Conservation (phyloP, 2,113 vertebrate genomes). For the Ciconia boyciana region DNA sequence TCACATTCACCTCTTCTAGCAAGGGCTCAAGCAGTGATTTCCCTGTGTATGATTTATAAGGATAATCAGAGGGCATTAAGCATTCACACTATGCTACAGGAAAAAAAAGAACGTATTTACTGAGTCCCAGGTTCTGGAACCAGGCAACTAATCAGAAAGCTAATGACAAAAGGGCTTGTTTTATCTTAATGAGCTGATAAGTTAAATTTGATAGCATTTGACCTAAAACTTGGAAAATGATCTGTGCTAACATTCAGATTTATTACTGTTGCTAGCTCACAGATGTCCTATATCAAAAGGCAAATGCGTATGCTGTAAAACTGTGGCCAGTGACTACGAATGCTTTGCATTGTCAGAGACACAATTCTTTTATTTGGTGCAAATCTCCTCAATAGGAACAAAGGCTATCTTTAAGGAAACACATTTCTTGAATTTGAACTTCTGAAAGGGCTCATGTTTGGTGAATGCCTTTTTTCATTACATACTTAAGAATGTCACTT, state of each 20-base stretch:
- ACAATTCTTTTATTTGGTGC: background rate
- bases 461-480: background rate
- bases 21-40: background rate
- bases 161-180: background rate
- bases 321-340: background rate
- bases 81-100: background rate
- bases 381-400: background rate
- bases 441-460: background rate
- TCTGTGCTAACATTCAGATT: conserved; percentile 24
- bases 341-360: background rate
- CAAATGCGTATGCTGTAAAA: background rate
- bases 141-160: background rate
- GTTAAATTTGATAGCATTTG: conserved; percentile 32
- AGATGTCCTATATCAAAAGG: conserved; percentile 26
- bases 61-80: background rate
- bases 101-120: background rate
- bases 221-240: conserved; percentile 3
- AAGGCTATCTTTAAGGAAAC: background rate
- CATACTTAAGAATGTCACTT: background rate
- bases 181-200: conserved; percentile 35
- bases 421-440: background rate
- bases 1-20: background rate
- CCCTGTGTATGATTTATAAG: background rate
- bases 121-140: background rate
- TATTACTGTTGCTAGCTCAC: conserved; percentile 21